Evolutionary conservation across 2,797 vertebrate species (phyloP), one percentile per base, ranked within the genome.

Genomic region (Malacoctenus gilli): DNA sequence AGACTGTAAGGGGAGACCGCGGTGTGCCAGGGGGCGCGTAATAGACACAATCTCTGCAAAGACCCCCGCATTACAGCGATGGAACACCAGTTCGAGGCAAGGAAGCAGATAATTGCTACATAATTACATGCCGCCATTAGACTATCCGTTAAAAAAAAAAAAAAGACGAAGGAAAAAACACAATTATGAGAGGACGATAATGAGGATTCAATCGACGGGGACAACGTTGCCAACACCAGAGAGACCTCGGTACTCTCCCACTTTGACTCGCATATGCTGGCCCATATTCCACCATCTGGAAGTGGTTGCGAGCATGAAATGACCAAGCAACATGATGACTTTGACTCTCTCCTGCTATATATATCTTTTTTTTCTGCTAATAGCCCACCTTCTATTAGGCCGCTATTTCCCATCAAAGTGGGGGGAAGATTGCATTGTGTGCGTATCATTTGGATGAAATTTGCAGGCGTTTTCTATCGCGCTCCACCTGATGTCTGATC

Each of bases 31-130:
- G 10, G 37, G 67, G 60, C 71, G 54, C 31, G 56, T 78, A 72
- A 69, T 31, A 77, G 77, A 79, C 59, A 75, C 79, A 82, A 79
- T 84, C 82, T 69, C 9, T 28, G 25, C 25, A 28, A 9, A 2
- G 25, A 58, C 82, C 61, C 78, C 69, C 68, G 78, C 75, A 68
- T 71, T 74, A 72, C 83, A 75, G 79, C 76, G 58, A 72, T 49
- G 59, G 57, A 85, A 84, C 68, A 77, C 77, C 80, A 60, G 79
- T 84, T 79, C 20, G 66, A 74, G 77, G 83, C 82, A 80, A 85
- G 82, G 84, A 88, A 85, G 84, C 87, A 86, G 83, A 87, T 91
- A 89, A 90, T 91, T 89, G 82, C 81, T 77, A 64, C 82, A 82
- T 89, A 91, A 89, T 86, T 85, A 87, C 82, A 85, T 85, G 85